A percentile compares a stretch with the other conserved stretches of the same genome.
Evolutionary conservation across 2,888 invertebrate species (phyloP).

Genomic region (Myopa tessellatipennis): DNA sequence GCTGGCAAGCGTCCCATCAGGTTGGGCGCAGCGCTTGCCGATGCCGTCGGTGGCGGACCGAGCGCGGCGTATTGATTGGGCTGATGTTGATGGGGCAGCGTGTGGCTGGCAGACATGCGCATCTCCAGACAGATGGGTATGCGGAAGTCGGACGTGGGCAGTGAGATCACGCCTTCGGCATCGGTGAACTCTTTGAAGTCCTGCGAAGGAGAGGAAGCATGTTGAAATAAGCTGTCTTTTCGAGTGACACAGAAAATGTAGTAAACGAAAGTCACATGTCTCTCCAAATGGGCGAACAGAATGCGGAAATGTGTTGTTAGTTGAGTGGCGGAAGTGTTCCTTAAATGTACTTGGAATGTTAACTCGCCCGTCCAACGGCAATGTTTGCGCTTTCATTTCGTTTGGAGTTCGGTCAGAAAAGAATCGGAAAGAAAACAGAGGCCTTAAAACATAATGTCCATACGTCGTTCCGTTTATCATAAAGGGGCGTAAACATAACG

Average conservation of each 20-base stretch:
- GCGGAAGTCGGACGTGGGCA: constrained; percentile 85
- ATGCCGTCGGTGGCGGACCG: constrained; percentile 46
- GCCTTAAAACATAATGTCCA: too few species aligned
- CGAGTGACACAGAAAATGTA: background rate
- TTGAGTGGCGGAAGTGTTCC: too few species aligned
- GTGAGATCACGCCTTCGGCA: constrained; percentile 88
- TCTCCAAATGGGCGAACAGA: too few species aligned
- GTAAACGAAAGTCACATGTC: background rate
- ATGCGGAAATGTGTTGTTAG: too few species aligned
- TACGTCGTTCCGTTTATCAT: too few species aligned
- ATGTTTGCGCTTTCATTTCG: too few species aligned
- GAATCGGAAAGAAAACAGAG: too few species aligned
- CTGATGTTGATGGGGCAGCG: constrained; percentile 46
- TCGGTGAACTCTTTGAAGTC: constrained; percentile 92
- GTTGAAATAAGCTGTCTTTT: background rate
- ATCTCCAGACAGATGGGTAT: constrained; percentile 86
- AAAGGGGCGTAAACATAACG: too few species aligned
- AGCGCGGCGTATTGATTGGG: constrained; percentile 54
- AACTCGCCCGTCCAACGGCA: too few species aligned
- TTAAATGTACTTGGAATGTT: too few species aligned
- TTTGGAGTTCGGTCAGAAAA: too few species aligned
- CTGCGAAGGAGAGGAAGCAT: constrained; percentile 68
- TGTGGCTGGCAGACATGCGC: constrained; percentile 67
- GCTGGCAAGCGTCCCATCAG: constrained; percentile 36
- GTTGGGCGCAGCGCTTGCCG: constrained; percentile 14